Evolutionary conservation across 2,888 invertebrate genomes (phyloP), one percentile per base, ranked within the genome.

Genomic region (Selenia dentaria): DNA sequence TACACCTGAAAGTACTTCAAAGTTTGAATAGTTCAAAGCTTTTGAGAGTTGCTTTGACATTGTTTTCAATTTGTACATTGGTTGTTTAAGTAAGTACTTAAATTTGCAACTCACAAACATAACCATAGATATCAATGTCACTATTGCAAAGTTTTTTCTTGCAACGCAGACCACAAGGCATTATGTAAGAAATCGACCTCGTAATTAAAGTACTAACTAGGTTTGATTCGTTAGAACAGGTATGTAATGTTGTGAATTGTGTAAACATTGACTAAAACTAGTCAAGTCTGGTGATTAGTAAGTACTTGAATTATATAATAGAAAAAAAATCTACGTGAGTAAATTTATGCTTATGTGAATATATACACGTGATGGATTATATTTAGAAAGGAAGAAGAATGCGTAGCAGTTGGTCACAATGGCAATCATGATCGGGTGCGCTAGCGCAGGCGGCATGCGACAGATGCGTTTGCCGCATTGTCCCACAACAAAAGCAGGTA

Each of bases 401-500:
- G 47, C 6, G 64, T 65, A 63, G 63, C 62, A 64, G 59, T 53
- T 35, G 40, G 45, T 67, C 63, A 74, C 67, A 59, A 70, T 67
- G 51, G 64, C 57, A 51, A 64, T 53, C 50, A 53, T 49, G 46
- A 64, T 65, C 65, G 61, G 69, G 59, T 67, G 82, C 70, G 81
- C 76, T 73, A 28, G 34, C 51, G 50, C 51, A 51, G 80, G 80
- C 79, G 75, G 76, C 78, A 22, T 8, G 71, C 72, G 80, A 85
- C 89, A 88, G 88, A 89, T 88, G 87, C 80, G 79, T 76, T 74
- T 69, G 59, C 62, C 64, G 71, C 77, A 85, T 89, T 87, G 89
- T 89, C 68, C 67, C 62, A 57, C 70, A 79, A 89, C 88, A 89
- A 90, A 90, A 68, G 86, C 88, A 89, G 89, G 89, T 89, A 89